Conservation (phyloP, 2,113 vertebrate genomes). For the Osmerus eperlanus region DNA sequence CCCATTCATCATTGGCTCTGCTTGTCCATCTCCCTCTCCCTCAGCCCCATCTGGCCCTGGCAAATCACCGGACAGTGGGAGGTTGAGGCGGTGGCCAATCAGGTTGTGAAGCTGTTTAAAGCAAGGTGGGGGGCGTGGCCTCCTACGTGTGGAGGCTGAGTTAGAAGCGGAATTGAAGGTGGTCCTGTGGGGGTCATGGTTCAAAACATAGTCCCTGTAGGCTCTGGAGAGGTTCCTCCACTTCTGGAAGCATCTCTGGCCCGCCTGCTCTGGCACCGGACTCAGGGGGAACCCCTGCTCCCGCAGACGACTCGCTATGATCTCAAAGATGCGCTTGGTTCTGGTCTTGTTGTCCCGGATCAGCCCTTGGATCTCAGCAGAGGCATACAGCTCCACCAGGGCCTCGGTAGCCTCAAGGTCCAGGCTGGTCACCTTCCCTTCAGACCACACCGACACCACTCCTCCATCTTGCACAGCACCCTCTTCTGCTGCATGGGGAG, state of each 20-base stretch:
- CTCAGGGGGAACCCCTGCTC: conserved; percentile 29
- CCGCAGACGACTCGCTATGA: conserved; percentile 22
- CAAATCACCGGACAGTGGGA: conserved; percentile 1
- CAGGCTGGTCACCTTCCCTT: conserved; percentile 13
- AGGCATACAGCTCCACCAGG: conserved; percentile 23
- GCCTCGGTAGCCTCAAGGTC: conserved; percentile 29
- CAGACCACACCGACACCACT: conserved; percentile 8
- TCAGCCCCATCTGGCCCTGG: not conserved
- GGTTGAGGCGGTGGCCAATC: conserved; percentile 14
- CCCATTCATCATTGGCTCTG: not conserved
- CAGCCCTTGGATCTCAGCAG: conserved; percentile 29
- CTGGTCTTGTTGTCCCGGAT: conserved; percentile 31
- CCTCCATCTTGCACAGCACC: conserved; percentile 14
- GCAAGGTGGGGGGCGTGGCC: conserved; percentile 16
- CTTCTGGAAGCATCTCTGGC: conserved; percentile 29
- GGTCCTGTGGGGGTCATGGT: too few relatives aligned
- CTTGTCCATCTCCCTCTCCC: conserved; percentile 5
- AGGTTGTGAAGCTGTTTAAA: conserved; percentile 23
- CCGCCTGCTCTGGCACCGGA: conserved; percentile 15
- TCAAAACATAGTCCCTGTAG: conserved; percentile 18
- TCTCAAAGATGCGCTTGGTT: conserved; percentile 31
- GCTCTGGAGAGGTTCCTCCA: conserved; percentile 25
- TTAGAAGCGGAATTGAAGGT: too few relatives aligned
- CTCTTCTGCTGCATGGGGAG: not conserved
- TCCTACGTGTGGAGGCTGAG: not conserved